Conservation (phyloP, 2,797 vertebrate genomes). For the Bryconaethiops microstoma region DNA sequence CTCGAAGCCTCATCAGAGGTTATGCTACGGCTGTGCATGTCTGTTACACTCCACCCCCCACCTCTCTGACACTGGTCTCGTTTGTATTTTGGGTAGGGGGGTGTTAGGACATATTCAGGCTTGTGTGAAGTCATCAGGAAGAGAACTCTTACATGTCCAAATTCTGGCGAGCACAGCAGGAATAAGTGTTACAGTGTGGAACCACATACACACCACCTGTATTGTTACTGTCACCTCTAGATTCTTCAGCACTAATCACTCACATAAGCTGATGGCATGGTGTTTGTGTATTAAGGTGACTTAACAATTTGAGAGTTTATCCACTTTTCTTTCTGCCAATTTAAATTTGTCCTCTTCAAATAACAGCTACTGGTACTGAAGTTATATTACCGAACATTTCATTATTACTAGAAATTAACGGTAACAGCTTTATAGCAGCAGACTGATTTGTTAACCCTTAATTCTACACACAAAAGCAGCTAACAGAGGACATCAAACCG, state of each 20-base stretch:
- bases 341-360: background rate
- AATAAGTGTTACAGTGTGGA: slow-evolving; percentile 35
- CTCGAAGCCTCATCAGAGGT: slow-evolving; percentile 18
- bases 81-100: slow-evolving; percentile 61
- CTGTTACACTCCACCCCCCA: slow-evolving; percentile 62
- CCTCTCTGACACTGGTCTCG: slow-evolving; percentile 57
- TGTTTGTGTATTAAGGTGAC: background rate
- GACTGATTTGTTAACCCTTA: background rate
- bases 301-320: background rate
- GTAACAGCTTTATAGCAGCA: background rate
- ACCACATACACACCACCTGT: background rate
- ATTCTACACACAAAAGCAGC: background rate
- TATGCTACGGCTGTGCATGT: slow-evolving; percentile 69
- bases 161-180: slow-evolving; percentile 51
- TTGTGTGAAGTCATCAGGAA: slow-evolving; percentile 57
- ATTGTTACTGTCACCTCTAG: background rate
- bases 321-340: background rate
- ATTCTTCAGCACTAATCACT: background rate
- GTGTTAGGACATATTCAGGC: slow-evolving; percentile 54
- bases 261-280: background rate
- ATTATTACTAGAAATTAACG: background rate
- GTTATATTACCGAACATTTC: background rate
- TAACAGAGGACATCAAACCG: slow-evolving; percentile 50
- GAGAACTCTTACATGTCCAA: slow-evolving; percentile 18
- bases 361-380: background rate